Conservation (phyloP, 2,888 invertebrate genomes). For the Endotricha flammealis region DNA sequence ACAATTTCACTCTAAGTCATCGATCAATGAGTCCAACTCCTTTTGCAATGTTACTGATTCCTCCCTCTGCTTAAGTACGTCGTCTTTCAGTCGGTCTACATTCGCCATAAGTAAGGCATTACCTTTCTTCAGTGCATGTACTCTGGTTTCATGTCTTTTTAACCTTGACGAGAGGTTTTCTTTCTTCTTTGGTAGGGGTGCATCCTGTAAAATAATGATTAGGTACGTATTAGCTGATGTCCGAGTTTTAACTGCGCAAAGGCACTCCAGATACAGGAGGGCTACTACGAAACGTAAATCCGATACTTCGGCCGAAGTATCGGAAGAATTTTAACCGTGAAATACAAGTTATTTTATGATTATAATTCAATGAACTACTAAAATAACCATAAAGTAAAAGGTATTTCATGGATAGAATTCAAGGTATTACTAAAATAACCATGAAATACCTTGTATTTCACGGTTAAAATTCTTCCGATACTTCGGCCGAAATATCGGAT, state of each 20-base stretch:
- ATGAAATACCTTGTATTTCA: too few relatives aligned
- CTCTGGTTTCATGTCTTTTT: slow-evolving; percentile 87
- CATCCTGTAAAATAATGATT: slow-evolving; percentile 67
- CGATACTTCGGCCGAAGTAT: too few relatives aligned
- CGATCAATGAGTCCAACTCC: slow-evolving; percentile 90
- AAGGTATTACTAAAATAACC: too few relatives aligned
- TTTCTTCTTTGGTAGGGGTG: slow-evolving; percentile 82
- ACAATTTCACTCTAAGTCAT: slow-evolving; percentile 84
- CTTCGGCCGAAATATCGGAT: too few relatives aligned
- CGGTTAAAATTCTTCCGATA: too few relatives aligned
- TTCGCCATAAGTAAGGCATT: slow-evolving; percentile 92
- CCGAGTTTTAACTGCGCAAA: neutral
- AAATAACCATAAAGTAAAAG: too few relatives aligned
- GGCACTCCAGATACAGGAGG: neutral
- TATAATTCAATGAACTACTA: too few relatives aligned
- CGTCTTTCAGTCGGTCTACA: slow-evolving; percentile 91
- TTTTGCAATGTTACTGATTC: slow-evolving; percentile 86
- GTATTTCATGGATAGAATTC: too few relatives aligned
- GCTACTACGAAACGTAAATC: too few relatives aligned
- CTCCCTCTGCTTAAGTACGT: slow-evolving; percentile 89
- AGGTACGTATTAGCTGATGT: neutral
- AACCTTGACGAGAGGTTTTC: slow-evolving; percentile 80
- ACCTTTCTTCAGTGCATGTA: slow-evolving; percentile 90
- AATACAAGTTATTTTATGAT: too few relatives aligned
- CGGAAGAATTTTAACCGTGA: too few relatives aligned